Evolutionary conservation across 2,113 vertebrate species (phyloP).

Genomic region (Numida meleagris): DNA sequence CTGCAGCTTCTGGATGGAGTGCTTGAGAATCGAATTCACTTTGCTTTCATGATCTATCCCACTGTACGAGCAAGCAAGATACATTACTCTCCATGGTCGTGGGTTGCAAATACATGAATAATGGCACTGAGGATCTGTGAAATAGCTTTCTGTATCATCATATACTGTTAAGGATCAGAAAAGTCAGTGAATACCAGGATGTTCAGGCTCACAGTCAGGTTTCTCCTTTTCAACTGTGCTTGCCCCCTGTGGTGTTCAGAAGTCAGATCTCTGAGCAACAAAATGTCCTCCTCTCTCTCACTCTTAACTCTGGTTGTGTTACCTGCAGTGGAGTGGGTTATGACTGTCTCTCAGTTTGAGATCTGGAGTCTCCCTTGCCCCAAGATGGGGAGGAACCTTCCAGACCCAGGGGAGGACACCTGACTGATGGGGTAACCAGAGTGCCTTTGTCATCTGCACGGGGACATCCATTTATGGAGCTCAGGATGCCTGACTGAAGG

Average conservation of each 20-base stretch:
- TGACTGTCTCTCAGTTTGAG: not conserved
- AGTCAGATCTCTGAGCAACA: not conserved
- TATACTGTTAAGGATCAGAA: conserved; percentile 8
- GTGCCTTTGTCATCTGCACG: not conserved
- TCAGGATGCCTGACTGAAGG: not conserved
- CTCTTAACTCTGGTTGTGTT: not conserved
- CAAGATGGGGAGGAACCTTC: not conserved
- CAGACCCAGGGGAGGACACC: not conserved
- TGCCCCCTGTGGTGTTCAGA: not conserved
- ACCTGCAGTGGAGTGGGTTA: not conserved
- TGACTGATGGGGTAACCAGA: not conserved
- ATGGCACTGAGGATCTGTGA: not conserved
- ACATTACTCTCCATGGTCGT: accelerated
- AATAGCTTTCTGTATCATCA: conserved; percentile 13
- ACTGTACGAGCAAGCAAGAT: not conserved
- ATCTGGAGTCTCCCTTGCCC: not conserved
- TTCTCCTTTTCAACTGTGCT: not conserved
- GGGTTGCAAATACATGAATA: not conserved
- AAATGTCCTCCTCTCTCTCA: not conserved
- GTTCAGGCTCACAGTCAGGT: not conserved
- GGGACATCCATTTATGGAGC: not conserved
- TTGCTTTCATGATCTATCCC: not conserved
- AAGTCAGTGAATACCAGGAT: not conserved
- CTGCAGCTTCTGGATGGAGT: not conserved
- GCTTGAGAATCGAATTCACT: not conserved